Conservation (phyloP, 2,113 vertebrate species). For the Pteropus alecto region DNA sequence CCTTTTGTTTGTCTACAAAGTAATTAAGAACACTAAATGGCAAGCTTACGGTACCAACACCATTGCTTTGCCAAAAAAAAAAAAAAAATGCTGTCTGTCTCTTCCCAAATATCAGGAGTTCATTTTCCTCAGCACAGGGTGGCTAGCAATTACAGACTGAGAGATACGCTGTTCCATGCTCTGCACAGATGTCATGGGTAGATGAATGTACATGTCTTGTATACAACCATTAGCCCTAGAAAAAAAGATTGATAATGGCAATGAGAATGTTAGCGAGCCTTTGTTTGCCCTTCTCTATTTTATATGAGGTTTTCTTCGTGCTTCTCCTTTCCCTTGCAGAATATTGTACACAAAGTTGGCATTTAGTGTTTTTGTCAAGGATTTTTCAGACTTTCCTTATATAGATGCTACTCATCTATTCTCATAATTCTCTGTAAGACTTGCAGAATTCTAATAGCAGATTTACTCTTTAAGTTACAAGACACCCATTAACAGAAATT, state of each 20-base stretch:
- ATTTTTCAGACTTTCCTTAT: conserved; percentile 5
- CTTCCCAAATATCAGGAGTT: conserved; percentile 40
- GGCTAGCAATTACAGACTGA: conserved; percentile 49
- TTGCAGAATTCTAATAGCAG: background rate
- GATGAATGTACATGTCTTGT: conserved; percentile 56
- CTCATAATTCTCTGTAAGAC: conserved; percentile 1
- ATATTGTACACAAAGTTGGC: background rate
- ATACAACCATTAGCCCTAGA: conserved; percentile 40
- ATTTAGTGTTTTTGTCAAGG: background rate
- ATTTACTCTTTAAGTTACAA: background rate
- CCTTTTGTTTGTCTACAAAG: background rate
- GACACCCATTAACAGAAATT: background rate
- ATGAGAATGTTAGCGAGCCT: conserved; percentile 40
- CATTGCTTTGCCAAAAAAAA: background rate
- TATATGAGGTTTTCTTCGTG: conserved; percentile 8
- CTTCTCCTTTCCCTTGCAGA: background rate
- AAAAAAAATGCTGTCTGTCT: background rate
- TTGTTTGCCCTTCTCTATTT: conserved; percentile 46
- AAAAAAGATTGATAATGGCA: conserved; percentile 63
- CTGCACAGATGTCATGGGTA: conserved; percentile 32
- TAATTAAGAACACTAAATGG: conserved; percentile 17
- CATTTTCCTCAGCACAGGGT: conserved; percentile 19
- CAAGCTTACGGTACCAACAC: background rate
- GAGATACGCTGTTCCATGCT: background rate
- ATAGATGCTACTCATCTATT: background rate